Evolutionary conservation across 2,797 vertebrate genomes (phyloP).

Genomic region (Pantherophis vulpinus): DNA sequence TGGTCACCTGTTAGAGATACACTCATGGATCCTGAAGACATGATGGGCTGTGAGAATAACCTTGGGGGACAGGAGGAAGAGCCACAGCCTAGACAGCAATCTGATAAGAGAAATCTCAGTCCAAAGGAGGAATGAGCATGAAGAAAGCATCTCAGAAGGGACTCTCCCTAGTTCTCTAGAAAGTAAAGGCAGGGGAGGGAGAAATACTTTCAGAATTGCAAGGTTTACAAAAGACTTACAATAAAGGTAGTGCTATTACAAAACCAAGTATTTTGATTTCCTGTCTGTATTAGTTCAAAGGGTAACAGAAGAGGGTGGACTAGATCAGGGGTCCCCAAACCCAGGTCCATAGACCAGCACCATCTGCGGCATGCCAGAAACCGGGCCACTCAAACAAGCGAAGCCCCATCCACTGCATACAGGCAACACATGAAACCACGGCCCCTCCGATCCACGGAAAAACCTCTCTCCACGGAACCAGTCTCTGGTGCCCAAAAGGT

Average conservation of each 20-base stretch:
- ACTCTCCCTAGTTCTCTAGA: not conserved
- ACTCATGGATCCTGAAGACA: not conserved
- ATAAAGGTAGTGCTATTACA: not conserved
- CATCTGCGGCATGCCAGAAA: not conserved
- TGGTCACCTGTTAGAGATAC: not conserved
- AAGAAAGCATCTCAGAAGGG: not conserved
- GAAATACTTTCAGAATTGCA: not conserved
- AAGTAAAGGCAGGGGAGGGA: not conserved
- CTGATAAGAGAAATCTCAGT: not conserved
- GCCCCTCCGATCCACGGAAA: not conserved
- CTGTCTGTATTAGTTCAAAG: not conserved
- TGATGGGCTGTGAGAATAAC: not conserved
- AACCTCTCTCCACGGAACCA: not conserved
- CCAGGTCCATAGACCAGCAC: not conserved
- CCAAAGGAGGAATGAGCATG: not conserved
- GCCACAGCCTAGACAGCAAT: not conserved
- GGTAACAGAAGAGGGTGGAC: not conserved
- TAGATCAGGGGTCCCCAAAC: not conserved
- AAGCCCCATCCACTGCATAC: not conserved
- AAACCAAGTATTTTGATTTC: not conserved
- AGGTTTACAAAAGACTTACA: not conserved
- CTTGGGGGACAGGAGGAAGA: not conserved
- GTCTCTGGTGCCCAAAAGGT: no score
- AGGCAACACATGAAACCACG: not conserved
- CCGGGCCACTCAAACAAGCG: no score